Percentiles rank a stretch among this genome's conserved stretches.
Conservation (phyloP, 2,113 vertebrate genomes). For the Ovibos moschatus region DNA sequence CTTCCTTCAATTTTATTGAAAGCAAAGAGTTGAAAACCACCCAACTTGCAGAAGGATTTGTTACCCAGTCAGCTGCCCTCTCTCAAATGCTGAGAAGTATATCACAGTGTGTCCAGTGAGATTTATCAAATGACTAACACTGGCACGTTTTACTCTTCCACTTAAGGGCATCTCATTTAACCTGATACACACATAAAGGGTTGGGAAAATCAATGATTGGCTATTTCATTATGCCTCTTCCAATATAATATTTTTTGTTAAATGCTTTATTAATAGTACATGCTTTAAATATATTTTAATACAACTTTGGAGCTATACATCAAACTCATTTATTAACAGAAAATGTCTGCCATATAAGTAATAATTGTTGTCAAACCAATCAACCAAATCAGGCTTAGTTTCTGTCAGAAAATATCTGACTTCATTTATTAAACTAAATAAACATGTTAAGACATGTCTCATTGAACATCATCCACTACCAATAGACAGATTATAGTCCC, state of each 20-base stretch:
- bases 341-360: neutral
- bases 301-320: neutral
- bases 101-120: neutral
- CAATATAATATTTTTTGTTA: constrained; percentile 3
- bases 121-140: neutral
- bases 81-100: neutral
- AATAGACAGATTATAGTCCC: neutral
- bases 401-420: neutral
- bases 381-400: neutral
- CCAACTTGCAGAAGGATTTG: neutral
- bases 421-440: neutral
- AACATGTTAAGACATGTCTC: neutral
- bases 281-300: neutral
- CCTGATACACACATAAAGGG: neutral
- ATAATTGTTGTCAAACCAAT: neutral
- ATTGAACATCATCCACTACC: neutral
- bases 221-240: neutral
- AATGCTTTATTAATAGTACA: neutral
- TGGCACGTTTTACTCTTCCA: neutral
- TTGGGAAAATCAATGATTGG: neutral
- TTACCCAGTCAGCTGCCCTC: neutral
- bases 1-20: constrained; percentile 41
- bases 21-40: neutral
- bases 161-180: neutral
- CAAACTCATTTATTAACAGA: neutral